Conservation (phyloP, 2,113 vertebrate species). For the Passer montanus region DNA sequence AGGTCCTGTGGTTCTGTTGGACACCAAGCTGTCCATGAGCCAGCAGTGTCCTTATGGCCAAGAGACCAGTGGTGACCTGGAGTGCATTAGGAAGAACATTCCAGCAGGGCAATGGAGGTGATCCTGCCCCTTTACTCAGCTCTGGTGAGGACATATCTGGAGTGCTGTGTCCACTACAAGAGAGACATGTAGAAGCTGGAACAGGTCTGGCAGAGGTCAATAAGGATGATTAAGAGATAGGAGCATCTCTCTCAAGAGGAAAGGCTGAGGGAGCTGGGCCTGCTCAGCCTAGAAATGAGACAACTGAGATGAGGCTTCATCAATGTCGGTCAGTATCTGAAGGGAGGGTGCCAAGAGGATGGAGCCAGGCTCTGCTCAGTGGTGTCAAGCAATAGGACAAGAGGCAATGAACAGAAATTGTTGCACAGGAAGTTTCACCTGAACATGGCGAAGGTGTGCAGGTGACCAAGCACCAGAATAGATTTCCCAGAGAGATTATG, state of each 20-base stretch:
- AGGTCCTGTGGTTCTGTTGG: rapidly evolving
- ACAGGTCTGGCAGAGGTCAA: background rate
- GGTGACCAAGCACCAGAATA: background rate
- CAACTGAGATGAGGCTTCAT: background rate
- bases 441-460: background rate
- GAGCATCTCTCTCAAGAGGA: rapidly evolving
- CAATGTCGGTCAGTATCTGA: too few species aligned
- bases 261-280: background rate
- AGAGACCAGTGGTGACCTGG: rapidly evolving
- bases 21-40: background rate
- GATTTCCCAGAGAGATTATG: background rate
- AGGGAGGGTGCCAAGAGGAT: background rate
- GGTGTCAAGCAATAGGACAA: background rate
- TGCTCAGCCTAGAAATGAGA: background rate
- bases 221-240: background rate
- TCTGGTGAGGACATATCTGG: rapidly evolving
- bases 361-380: background rate
- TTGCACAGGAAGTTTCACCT: background rate
- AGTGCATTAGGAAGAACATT: background rate
- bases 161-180: background rate
- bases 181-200: background rate
- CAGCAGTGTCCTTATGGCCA: background rate
- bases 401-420: background rate
- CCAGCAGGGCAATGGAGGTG: background rate
- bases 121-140: background rate